A percentile compares a stretch with the other conserved stretches of the same genome.
Conservation (phyloP, 2,113 vertebrate species). For the Stomatorhinus ivindoensis region DNA sequence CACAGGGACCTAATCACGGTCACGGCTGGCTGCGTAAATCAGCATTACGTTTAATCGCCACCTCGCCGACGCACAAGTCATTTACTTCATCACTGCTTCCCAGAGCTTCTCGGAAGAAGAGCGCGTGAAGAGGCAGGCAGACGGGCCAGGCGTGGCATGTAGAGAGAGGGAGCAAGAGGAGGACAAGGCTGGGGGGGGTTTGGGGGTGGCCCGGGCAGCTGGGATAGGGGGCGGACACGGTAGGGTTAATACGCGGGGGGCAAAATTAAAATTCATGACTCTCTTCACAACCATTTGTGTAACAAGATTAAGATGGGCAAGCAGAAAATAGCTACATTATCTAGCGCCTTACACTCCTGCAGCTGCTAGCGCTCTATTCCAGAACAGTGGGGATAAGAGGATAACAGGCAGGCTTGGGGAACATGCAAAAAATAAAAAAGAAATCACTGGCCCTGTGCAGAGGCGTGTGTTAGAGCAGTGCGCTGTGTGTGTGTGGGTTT, state of each 20-base stretch:
- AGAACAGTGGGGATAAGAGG: constrained; percentile 99
- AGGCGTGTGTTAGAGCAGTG: background rate
- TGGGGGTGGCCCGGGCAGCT: constrained; percentile 48
- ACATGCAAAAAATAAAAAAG: constrained; percentile 33
- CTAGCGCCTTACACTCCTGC: constrained; percentile 98
- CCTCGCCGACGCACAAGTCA: constrained; percentile 78
- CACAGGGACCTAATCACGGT: constrained; percentile 98
- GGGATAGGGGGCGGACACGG: constrained; percentile 53
- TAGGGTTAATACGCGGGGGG: constrained; percentile 71
- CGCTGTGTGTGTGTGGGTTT: background rate
- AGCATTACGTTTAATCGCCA: constrained; percentile 68
- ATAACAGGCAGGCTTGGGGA: constrained; percentile 90
- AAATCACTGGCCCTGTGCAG: background rate
- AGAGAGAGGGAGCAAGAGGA: constrained; percentile 46
- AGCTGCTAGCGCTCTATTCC: constrained; percentile 98
- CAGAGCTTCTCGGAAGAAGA: constrained; percentile 33
- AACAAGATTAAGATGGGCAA: constrained; percentile 99
- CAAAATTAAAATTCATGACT: constrained; percentile 99
- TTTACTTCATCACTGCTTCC: constrained; percentile 61
- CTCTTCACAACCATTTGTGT: constrained; percentile 99
- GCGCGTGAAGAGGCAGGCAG: constrained; percentile 38
- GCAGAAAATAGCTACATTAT: constrained; percentile 99
- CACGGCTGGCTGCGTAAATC: constrained; percentile 98
- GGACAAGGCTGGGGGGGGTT: constrained; percentile 36
- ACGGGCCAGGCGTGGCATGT: constrained; percentile 45